Evolutionary conservation across 2,797 vertebrate species (phyloP).

Genomic region (Spondyliosoma cantharus): DNA sequence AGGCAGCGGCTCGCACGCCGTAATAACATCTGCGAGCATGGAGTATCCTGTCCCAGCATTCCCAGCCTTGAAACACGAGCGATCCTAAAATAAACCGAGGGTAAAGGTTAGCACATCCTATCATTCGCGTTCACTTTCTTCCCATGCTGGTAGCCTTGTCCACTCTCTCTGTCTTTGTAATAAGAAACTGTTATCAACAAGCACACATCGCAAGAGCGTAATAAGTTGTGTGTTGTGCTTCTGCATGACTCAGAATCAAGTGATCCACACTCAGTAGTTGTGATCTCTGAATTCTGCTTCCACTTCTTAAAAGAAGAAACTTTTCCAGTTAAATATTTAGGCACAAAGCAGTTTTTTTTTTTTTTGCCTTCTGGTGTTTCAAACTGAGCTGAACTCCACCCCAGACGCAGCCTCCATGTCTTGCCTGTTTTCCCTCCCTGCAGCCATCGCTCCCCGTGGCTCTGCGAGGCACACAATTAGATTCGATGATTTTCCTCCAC

Average conservation of each 20-base stretch:
- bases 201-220: neutral
- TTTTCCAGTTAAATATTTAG: slow-evolving; percentile 42
- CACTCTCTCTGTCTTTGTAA: neutral
- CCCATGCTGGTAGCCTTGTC: slow-evolving; percentile 1
- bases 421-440: slow-evolving; percentile 41
- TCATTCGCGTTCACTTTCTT: slow-evolving; percentile 28
- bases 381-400: slow-evolving; percentile 44
- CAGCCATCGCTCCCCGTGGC: slow-evolving; percentile 37
- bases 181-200: neutral
- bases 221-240: neutral
- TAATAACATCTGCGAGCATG: slow-evolving; percentile 53
- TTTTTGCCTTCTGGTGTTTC: slow-evolving; percentile 37
- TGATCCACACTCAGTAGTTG: neutral
- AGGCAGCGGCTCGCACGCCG: slow-evolving; percentile 32
- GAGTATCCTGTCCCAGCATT: slow-evolving; percentile 67
- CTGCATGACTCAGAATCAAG: neutral
- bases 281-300: slow-evolving; percentile 5
- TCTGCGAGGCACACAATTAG: slow-evolving; percentile 63
- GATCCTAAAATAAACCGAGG: slow-evolving; percentile 80
- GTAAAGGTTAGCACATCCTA: slow-evolving; percentile 67
- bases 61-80: slow-evolving; percentile 79
- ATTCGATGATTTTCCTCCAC: slow-evolving; percentile 63
- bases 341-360: neutral
- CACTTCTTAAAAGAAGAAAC: neutral
- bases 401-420: slow-evolving; percentile 23